phyloP scores from a whole-genome alignment of 2,113 vertebrate genomes.

The Passer domesticus region DNA sequence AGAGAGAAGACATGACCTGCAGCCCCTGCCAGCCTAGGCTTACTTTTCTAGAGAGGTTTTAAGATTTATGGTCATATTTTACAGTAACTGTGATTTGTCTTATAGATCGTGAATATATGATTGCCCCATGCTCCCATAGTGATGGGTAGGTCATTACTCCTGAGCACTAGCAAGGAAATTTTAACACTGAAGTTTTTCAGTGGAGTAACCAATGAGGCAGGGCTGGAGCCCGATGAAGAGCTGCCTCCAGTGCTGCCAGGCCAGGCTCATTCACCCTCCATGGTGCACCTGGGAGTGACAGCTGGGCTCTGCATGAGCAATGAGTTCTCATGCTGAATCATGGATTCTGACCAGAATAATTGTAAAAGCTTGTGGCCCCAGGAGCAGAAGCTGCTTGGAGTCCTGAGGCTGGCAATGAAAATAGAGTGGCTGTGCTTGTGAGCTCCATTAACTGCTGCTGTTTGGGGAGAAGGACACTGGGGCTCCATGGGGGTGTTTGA shows the following conservation, averaged over 20 bases:
- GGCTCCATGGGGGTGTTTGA: neutral
- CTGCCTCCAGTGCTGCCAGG: neutral
- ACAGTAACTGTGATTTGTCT: neutral
- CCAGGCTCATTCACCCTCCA: neutral
- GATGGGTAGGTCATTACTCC: neutral
- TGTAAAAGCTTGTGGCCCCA: neutral
- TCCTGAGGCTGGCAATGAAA: neutral
- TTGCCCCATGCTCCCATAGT: neutral
- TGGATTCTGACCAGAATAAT: neutral
- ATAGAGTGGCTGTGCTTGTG: neutral
- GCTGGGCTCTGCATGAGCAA: neutral
- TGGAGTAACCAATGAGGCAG: neutral
- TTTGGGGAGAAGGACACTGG: neutral
- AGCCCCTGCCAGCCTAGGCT: neutral
- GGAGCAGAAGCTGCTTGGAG: neutral
- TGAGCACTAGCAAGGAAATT: neutral
- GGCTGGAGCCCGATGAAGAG: neutral
- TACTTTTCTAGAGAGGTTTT: neutral
- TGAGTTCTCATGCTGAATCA: neutral
- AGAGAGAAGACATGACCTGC: neutral
- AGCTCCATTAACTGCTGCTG: neutral
- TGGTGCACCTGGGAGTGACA: neutral
- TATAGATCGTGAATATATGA: neutral
- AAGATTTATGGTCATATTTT: neutral
- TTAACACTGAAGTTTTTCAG: neutral